Evolutionary conservation across 2,888 invertebrate species (phyloP).

Genomic region (Acanthoscelides obtectus): DNA sequence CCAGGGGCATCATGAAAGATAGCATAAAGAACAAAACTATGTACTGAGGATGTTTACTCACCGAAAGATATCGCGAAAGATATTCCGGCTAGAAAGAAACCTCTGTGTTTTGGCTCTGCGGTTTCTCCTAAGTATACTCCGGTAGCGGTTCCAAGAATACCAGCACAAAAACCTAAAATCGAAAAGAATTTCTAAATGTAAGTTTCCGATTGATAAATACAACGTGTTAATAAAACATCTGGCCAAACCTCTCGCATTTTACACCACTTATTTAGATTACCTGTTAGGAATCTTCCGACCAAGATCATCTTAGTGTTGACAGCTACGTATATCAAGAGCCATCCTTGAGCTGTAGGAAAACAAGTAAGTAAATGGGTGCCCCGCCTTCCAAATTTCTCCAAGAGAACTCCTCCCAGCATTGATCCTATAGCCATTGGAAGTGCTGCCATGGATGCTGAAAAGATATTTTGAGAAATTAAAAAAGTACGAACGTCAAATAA

Average conservation of each 20-base stretch:
- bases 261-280: too few relatives aligned
- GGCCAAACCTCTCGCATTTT: too few relatives aligned
- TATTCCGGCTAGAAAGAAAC: conserved; percentile 50
- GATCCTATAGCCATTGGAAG: conserved; percentile 61
- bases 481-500: not conserved
- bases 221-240: too few relatives aligned
- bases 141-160: conserved; percentile 49
- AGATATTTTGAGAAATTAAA: not conserved
- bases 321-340: conserved; percentile 53
- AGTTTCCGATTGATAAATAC: too few relatives aligned
- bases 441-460: conserved; percentile 58
- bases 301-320: conserved; percentile 42
- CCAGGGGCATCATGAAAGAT: too few relatives aligned
- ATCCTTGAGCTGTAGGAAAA: conserved; percentile 55
- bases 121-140: conserved; percentile 29
- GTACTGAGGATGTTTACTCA: too few relatives aligned
- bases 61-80: conserved; percentile 62
- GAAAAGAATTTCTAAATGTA: too few relatives aligned
- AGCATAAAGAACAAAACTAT: too few relatives aligned
- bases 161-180: conserved; percentile 32
- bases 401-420: conserved; percentile 54
- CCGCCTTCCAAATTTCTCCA: conserved; percentile 58
- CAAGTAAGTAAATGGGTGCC: conserved; percentile 53
- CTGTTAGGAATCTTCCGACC: conserved; percentile 49
- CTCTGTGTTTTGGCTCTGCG: conserved; percentile 57